phyloP scores from a whole-genome alignment of 2,113 vertebrate genomes.

The Dicentrarchus labrax region DNA sequence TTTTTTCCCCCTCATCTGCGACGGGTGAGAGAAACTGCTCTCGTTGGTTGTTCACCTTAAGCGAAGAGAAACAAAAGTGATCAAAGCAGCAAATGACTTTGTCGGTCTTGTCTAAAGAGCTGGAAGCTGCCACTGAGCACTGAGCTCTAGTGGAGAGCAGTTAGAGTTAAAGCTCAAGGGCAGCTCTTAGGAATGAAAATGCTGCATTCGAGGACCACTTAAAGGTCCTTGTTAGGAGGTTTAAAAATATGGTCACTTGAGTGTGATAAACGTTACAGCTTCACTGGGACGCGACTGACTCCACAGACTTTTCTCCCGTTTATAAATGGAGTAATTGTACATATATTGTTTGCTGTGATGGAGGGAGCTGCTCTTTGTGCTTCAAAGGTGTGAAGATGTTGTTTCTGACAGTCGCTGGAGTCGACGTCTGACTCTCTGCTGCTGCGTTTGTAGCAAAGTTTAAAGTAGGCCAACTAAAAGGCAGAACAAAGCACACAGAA shows the following conservation, averaged over 20 bases:
- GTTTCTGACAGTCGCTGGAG: conserved; percentile 12
- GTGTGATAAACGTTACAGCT: background rate
- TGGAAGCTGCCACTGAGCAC: too few species aligned
- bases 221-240: too few species aligned
- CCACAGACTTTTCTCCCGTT: background rate
- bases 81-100: too few species aligned
- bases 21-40: too few species aligned
- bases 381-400: conserved; percentile 51
- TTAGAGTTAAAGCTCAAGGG: too few species aligned
- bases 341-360: background rate
- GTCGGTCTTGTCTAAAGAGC: too few species aligned
- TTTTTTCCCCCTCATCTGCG: too few species aligned
- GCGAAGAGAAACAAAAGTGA: too few species aligned
- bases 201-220: too few species aligned
- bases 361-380: background rate
- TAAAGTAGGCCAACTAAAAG: conserved; percentile 70
- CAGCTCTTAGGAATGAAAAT: too few species aligned
- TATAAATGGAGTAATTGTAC: background rate
- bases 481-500: conserved; percentile 58
- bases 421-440: conserved; percentile 3
- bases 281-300: background rate
- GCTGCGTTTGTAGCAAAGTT: conserved; percentile 41
- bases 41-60: too few species aligned
- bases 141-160: too few species aligned
- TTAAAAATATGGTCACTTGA: background rate